These are phyloP conservation scores for Tholera decimalis DNA, from an alignment of 2,888 invertebrate genomes.

Conservation along the genomic window DNA sequence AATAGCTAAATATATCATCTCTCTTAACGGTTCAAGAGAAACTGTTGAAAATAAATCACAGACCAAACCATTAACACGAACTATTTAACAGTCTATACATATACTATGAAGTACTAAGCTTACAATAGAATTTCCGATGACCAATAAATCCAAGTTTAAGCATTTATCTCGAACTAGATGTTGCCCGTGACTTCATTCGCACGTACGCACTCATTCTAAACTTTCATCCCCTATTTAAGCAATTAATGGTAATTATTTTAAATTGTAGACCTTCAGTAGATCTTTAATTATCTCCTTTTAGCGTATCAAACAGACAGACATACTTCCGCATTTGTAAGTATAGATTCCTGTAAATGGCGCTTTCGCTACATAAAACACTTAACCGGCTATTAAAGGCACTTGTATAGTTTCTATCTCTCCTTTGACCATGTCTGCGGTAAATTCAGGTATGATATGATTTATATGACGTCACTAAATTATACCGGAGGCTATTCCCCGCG, in stretches of 20 bases:
- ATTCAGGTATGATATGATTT: slow-evolving; percentile 67
- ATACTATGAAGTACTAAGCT: neutral
- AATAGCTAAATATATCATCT: slow-evolving; percentile 24
- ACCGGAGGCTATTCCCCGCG: slow-evolving; percentile 65
- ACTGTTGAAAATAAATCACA: slow-evolving; percentile 43
- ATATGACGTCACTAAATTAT: slow-evolving; percentile 70
- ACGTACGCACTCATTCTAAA: no score
- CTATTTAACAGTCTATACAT: neutral
- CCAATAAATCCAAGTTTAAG: slow-evolving; percentile 21
- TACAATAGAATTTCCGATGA: slow-evolving; percentile 20
- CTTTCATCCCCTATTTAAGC: no score
- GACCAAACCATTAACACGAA: slow-evolving; percentile 31
- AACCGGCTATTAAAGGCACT: slow-evolving; percentile 50
- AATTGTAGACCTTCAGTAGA: no score
- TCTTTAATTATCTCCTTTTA: no score
- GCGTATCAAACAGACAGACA: no score
- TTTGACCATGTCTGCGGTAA: slow-evolving; percentile 60
- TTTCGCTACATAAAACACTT: slow-evolving; percentile 62
- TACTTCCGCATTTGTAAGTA: no score
- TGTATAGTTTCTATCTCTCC: slow-evolving; percentile 50
- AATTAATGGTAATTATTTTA: no score
- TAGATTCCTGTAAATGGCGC: slow-evolving; percentile 31
- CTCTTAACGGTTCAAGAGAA: slow-evolving; percentile 8
- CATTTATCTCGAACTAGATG: slow-evolving; percentile 26
- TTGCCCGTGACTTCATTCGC: no score